Evolutionary conservation across 2,797 vertebrate species (phyloP).

Genomic region (Myioborus melanocephalus): DNA sequence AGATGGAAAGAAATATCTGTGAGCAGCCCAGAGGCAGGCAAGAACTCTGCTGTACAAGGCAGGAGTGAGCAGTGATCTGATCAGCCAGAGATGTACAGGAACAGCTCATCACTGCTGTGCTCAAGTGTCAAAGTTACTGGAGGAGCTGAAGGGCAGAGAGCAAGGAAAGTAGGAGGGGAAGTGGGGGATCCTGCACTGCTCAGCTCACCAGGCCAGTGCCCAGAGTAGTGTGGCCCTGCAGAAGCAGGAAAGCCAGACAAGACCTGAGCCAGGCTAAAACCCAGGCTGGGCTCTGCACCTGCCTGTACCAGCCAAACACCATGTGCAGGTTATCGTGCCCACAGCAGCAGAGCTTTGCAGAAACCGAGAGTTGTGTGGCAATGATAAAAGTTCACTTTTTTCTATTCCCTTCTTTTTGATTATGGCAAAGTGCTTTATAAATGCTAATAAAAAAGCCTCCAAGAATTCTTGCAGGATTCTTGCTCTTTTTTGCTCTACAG

Average conservation of each 20-base stretch:
- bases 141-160: neutral
- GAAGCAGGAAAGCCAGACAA: neutral
- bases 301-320: neutral
- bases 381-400: neutral
- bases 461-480: neutral
- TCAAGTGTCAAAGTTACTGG: neutral
- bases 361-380: neutral
- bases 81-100: neutral
- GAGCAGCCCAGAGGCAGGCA: neutral
- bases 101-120: neutral
- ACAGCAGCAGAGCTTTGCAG: neutral
- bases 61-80: neutral
- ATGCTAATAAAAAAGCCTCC: neutral
- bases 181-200: fast-evolving
- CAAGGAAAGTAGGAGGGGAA: neutral
- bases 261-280: neutral
- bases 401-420: neutral
- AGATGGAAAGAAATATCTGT: neutral
- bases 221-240: neutral
- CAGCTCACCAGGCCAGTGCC: neutral
- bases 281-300: neutral
- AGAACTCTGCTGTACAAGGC: neutral
- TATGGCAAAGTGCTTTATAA: neutral
- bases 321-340: neutral
- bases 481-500: neutral